A percentile compares a stretch with the other conserved stretches of the same genome.
Evolutionary conservation across 2,797 vertebrate species (phyloP).

Genomic region (Catostomus latipinnis): DNA sequence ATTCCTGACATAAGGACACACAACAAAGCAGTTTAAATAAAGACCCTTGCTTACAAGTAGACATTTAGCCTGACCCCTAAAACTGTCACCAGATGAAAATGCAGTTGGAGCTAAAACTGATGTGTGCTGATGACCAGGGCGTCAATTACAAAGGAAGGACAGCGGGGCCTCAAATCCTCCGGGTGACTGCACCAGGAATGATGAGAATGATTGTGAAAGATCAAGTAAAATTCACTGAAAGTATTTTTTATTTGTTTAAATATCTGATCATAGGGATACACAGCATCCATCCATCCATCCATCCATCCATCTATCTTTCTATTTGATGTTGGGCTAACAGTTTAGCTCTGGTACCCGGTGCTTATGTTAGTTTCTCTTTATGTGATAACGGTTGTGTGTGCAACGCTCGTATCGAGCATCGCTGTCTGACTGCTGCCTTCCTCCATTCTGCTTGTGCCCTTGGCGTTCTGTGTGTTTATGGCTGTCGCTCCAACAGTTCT

Average conservation of each 20-base stretch:
- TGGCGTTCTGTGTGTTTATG: too few relatives aligned
- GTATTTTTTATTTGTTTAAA: neutral
- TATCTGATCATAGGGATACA: neutral
- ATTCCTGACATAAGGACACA: neutral
- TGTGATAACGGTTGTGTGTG: too few relatives aligned
- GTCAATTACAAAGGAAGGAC: slow-evolving; percentile 6
- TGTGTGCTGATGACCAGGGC: slow-evolving; percentile 9
- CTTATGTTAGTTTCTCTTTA: too few relatives aligned
- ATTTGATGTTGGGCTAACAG: neutral
- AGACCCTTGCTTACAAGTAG: slow-evolving; percentile 19
- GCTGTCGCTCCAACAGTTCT: too few relatives aligned
- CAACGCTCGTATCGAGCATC: too few relatives aligned
- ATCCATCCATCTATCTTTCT: neutral
- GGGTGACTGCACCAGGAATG: neutral
- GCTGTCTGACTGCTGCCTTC: too few relatives aligned
- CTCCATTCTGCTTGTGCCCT: too few relatives aligned
- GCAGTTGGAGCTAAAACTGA: neutral
- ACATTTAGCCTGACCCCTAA: slow-evolving; percentile 11
- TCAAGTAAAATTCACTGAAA: too few relatives aligned
- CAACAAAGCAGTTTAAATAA: slow-evolving; percentile 11
- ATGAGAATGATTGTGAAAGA: too few relatives aligned
- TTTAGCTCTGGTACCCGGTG: too few relatives aligned
- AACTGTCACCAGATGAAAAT: slow-evolving; percentile 17
- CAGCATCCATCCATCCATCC: neutral
- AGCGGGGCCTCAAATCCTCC: neutral